These are phyloP conservation scores for Meteorus cinctellus DNA, from an alignment of 2,888 invertebrate species.

Conservation along the genomic window DNA sequence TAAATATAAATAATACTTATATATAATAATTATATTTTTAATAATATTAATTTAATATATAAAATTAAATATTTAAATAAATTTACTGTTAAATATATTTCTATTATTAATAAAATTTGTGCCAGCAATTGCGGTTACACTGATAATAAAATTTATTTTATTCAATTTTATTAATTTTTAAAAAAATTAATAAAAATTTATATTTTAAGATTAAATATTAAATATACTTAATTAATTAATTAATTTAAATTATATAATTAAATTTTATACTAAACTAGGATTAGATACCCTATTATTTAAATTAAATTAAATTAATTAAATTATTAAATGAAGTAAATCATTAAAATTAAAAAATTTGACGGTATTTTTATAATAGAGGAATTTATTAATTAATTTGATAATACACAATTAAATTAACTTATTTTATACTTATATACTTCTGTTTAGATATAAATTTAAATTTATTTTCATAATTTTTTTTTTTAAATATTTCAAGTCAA, in stretches of 20 bases:
- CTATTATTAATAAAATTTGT: slow-evolving; percentile 79
- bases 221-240: slow-evolving; percentile 68
- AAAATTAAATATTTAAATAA: slow-evolving; percentile 75
- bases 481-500: slow-evolving; percentile 79
- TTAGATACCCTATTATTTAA: slow-evolving; percentile 82
- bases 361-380: slow-evolving; percentile 83
- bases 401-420: slow-evolving; percentile 77
- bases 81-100: slow-evolving; percentile 76
- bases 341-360: slow-evolving; percentile 82
- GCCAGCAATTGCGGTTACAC: slow-evolving; percentile 84
- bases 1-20: slow-evolving; percentile 71
- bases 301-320: slow-evolving; percentile 73
- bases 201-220: slow-evolving; percentile 70
- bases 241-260: slow-evolving; percentile 60
- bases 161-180: slow-evolving; percentile 76
- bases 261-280: slow-evolving; percentile 76
- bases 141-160: slow-evolving; percentile 65
- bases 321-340: slow-evolving; percentile 77
- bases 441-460: slow-evolving; percentile 70
- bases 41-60: slow-evolving; percentile 75
- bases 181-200: slow-evolving; percentile 72
- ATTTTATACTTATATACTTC: slow-evolving; percentile 74
- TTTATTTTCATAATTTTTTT: slow-evolving; percentile 70
- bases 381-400: slow-evolving; percentile 81
- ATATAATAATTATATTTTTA: slow-evolving; percentile 44